A percentile compares a stretch with the other conserved stretches of the same genome.
Evolutionary conservation across 2,797 vertebrate species (phyloP).

Genomic region (Sebastes iracundus): DNA sequence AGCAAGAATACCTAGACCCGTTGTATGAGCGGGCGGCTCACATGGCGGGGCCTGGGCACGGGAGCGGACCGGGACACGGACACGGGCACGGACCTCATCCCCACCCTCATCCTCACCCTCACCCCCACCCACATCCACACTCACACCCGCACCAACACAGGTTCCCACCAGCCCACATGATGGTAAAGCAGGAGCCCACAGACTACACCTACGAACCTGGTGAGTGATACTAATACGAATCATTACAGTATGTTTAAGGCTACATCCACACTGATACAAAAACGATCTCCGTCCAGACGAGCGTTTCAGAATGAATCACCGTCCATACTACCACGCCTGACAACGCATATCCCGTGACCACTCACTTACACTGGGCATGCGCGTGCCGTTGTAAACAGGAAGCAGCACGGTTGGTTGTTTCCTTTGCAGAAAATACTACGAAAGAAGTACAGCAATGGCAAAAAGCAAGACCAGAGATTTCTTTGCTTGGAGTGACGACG

Average conservation of each 20-base stretch:
- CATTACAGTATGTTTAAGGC: neutral
- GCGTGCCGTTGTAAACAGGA: too few relatives aligned
- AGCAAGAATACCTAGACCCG: constrained; percentile 92
- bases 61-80: constrained; percentile 38
- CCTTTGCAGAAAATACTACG: too few relatives aligned
- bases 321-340: too few relatives aligned
- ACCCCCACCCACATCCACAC: constrained; percentile 42
- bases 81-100: constrained; percentile 8
- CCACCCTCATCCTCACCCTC: constrained; percentile 15
- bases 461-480: too few relatives aligned
- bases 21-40: constrained; percentile 86
- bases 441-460: too few relatives aligned
- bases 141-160: constrained; percentile 73
- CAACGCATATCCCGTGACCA: too few relatives aligned
- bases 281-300: too few relatives aligned
- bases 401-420: too few relatives aligned
- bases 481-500: too few relatives aligned
- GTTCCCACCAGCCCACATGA: constrained; percentile 88
- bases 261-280: too few relatives aligned
- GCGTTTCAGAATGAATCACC: too few relatives aligned
- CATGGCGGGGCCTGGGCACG: constrained; percentile 65
- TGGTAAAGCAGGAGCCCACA: constrained; percentile 94
- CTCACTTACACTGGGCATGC: too few relatives aligned
- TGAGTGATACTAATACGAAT: constrained; percentile 65
- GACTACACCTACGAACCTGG: constrained; percentile 93